A percentile compares a stretch with the other conserved stretches of the same genome.
phyloP scores from a whole-genome alignment of 2,113 vertebrate species.

The Aythya baeri region DNA sequence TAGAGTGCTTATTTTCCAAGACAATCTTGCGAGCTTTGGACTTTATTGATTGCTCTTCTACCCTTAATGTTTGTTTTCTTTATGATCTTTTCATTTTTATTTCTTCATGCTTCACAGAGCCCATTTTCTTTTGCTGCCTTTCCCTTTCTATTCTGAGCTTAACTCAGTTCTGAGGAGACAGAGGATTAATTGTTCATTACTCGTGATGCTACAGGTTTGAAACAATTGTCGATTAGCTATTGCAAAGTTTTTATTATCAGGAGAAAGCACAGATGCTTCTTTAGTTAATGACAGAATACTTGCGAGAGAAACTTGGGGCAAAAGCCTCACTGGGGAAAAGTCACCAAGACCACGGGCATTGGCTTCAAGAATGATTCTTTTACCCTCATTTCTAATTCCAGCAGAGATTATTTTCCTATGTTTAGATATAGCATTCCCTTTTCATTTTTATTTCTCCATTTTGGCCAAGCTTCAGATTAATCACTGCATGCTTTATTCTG shows the following conservation, averaged over 20 bases:
- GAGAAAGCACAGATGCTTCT: background rate
- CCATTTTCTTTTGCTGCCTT: conserved; percentile 50
- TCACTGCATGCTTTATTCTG: background rate
- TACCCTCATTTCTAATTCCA: background rate
- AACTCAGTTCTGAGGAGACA: background rate
- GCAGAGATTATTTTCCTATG: background rate
- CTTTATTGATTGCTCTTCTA: conserved; percentile 58
- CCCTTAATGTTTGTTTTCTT: conserved; percentile 58
- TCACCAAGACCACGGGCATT: background rate
- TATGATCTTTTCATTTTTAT: conserved; percentile 62
- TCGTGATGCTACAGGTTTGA: conserved; percentile 41
- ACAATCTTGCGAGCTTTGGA: conserved; percentile 14
- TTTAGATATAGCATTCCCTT: background rate
- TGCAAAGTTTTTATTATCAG: conserved; percentile 24
- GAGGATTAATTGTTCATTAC: conserved; percentile 62
- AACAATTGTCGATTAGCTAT: conserved; percentile 25
- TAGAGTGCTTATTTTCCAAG: conserved; percentile 46
- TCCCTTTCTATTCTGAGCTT: conserved; percentile 32
- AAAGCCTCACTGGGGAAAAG: background rate
- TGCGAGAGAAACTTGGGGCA: background rate
- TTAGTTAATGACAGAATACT: conserved; percentile 2
- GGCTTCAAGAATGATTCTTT: background rate
- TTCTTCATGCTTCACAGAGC: conserved; percentile 58
- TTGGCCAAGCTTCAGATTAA: background rate
- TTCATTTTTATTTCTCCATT: conserved; percentile 6